These are phyloP conservation scores for Caenorhabditis auriculariae DNA, from an alignment of 2,888 invertebrate genomes.

Conservation along the genomic window DNA sequence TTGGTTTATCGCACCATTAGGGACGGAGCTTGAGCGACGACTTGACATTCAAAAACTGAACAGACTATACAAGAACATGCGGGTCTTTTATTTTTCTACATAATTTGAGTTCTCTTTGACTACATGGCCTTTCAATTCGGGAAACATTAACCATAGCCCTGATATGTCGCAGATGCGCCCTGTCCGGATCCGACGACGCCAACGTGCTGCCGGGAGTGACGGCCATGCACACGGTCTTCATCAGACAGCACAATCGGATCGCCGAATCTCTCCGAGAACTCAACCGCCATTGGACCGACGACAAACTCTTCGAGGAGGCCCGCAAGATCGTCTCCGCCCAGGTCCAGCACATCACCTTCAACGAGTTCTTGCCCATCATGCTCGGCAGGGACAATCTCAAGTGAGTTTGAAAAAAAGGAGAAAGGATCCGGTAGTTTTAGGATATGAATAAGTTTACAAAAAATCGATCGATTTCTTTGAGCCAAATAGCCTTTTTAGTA, in stretches of 20 bases:
- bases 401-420: conserved; percentile 16
- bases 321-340: conserved; percentile 66
- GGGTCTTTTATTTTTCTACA: not conserved
- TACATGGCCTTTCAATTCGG: not conserved
- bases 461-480: no score
- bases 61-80: not conserved
- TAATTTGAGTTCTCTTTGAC: not conserved
- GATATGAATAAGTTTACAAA: no score
- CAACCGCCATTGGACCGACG: conserved; percentile 62
- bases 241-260: conserved; percentile 62
- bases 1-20: no score
- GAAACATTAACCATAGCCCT: not conserved
- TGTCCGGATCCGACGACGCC: conserved; percentile 52
- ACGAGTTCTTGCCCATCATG: conserved; percentile 63
- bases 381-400: conserved; percentile 54
- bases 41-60: no score
- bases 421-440: no score
- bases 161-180: conserved; percentile 21
- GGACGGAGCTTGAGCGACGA: no score
- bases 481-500: no score
- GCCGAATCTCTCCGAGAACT: conserved; percentile 47
- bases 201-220: conserved; percentile 59
- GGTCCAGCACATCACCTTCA: conserved; percentile 70
- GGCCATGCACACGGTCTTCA: conserved; percentile 59
- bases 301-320: conserved; percentile 63